Evolutionary conservation across 1,140 invertebrate genomes (phyloP).

Genomic region (Ostrea edulis): DNA sequence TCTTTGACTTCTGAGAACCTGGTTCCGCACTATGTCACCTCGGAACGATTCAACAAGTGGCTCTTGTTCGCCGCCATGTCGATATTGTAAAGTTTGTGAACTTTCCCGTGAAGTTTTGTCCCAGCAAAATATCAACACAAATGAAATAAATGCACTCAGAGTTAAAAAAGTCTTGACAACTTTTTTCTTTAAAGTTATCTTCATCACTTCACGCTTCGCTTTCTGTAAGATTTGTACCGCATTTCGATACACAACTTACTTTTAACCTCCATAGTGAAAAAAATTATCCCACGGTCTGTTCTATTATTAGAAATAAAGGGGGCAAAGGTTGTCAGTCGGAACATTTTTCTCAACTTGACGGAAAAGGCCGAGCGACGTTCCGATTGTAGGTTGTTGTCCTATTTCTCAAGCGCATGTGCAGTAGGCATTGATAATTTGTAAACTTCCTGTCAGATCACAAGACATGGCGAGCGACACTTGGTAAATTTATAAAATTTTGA

Average conservation of each 20-base stretch:
- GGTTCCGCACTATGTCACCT: background rate
- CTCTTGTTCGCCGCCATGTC: slow-evolving; percentile 24
- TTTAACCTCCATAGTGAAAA: slow-evolving; percentile 27
- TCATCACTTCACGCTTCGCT: background rate
- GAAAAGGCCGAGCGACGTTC: too few relatives aligned
- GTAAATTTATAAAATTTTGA: slow-evolving; percentile 44
- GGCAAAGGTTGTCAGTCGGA: slow-evolving; percentile 15
- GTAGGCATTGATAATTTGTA: background rate
- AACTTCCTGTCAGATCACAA: slow-evolving; percentile 54
- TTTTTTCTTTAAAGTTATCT: slow-evolving; percentile 23
- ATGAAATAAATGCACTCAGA: background rate
- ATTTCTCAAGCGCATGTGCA: background rate
- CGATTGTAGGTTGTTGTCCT: too few relatives aligned
- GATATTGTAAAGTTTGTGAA: slow-evolving; percentile 2
- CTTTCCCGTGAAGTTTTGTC: background rate
- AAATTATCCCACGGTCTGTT: slow-evolving; percentile 4
- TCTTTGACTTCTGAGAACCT: background rate
- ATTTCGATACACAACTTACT: background rate
- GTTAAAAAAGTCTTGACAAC: slow-evolving; percentile 5
- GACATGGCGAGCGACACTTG: slow-evolving; percentile 67
- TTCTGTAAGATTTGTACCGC: slow-evolving; percentile 6
- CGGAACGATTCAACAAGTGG: slow-evolving; percentile 33
- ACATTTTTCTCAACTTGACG: background rate
- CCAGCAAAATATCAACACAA: slow-evolving; percentile 1
- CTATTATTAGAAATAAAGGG: slow-evolving; percentile 23